These are phyloP conservation scores for Drosophila infuscata DNA, from an alignment of 2,888 invertebrate genomes.

Conservation along the genomic window DNA sequence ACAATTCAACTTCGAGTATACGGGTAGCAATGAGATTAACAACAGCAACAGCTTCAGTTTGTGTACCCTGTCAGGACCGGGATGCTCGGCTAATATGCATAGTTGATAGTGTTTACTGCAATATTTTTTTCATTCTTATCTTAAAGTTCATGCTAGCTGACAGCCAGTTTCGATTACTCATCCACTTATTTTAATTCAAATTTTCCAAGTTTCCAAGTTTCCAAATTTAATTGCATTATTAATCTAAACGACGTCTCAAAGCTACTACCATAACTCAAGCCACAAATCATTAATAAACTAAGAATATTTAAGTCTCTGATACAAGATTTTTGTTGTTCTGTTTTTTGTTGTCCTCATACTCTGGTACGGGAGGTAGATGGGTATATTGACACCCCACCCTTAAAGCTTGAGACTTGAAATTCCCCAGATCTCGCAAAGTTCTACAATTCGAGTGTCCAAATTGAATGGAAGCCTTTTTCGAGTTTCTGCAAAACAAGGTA, in stretches of 20 bases:
- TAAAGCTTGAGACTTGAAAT: not conserved
- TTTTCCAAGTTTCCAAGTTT: not conserved
- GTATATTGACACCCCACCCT: not conserved
- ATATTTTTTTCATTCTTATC: not conserved
- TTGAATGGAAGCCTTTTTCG: not conserved
- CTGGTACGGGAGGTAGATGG: not conserved
- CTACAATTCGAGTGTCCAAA: not conserved
- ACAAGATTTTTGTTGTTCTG: not conserved
- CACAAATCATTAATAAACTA: not conserved
- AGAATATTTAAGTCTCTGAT: not conserved
- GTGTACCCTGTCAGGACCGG: slow-evolving; percentile 7
- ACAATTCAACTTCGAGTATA: slow-evolving; percentile 26
- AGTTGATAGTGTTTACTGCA: not conserved
- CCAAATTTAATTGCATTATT: not conserved
- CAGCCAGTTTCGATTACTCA: not conserved
- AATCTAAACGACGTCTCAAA: not conserved
- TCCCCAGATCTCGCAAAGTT: not conserved
- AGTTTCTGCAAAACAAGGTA: not conserved
- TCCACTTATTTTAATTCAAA: not conserved
- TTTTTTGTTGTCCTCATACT: not conserved
- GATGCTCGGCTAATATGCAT: not conserved
- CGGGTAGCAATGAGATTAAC: slow-evolving; percentile 8
- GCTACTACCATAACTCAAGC: not conserved
- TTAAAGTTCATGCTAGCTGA: not conserved
- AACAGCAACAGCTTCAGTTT: slow-evolving; percentile 18